These are phyloP conservation scores for Iguana delicatissima DNA, from an alignment of 2,797 vertebrate species.

Conservation along the genomic window DNA sequence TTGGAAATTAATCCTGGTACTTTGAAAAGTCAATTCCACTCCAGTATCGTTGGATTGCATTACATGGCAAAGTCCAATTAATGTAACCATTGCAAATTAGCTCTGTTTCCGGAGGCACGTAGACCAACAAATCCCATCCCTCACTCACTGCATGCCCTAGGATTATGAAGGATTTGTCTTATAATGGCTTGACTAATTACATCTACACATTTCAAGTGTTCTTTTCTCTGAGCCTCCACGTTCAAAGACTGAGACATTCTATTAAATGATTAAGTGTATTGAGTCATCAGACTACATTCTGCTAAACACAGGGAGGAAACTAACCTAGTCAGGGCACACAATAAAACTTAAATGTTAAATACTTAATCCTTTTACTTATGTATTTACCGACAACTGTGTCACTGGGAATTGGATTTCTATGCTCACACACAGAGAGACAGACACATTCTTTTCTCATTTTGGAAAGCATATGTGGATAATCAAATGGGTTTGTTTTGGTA, in stretches of 20 bases:
- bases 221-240: conserved; percentile 42
- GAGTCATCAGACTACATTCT: conserved; percentile 38
- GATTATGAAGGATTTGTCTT: conserved; percentile 72
- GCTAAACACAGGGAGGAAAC: conserved; percentile 36
- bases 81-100: conserved; percentile 58
- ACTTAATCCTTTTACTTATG: conserved; percentile 30
- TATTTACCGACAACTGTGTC: background rate
- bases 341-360: conserved; percentile 22
- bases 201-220: conserved; percentile 63
- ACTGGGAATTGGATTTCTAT: conserved; percentile 18
- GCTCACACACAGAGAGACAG: background rate
- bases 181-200: conserved; percentile 72
- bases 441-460: background rate
- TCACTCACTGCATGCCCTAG: conserved; percentile 33
- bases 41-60: conserved; percentile 64
- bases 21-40: conserved; percentile 60
- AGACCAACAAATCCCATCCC: conserved; percentile 64
- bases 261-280: conserved; percentile 54
- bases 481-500: no score
- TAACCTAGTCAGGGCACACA: background rate
- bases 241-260: conserved; percentile 55
- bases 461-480: conserved; percentile 21
- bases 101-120: conserved; percentile 59
- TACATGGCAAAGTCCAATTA: conserved; percentile 74
- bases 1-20: conserved; percentile 71